Conservation (phyloP, 1,140 invertebrate species). For the Druon quercuslanigerum region DNA sequence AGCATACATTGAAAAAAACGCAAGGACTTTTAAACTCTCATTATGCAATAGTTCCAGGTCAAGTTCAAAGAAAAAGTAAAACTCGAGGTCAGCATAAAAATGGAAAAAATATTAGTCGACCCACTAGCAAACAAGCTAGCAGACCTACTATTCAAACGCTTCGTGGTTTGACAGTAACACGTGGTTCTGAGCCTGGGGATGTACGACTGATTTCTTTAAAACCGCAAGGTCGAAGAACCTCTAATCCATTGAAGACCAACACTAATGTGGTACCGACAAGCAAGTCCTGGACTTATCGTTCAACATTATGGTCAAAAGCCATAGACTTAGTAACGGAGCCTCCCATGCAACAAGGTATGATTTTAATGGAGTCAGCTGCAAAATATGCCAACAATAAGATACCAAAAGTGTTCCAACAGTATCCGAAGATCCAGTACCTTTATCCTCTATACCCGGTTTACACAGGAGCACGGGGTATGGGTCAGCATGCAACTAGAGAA, state of each 20-base stretch:
- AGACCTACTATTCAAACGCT: slow-evolving; percentile 70
- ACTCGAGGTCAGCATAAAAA: slow-evolving; percentile 69
- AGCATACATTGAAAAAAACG: slow-evolving; percentile 67
- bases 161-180: slow-evolving; percentile 66
- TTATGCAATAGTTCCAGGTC: slow-evolving; percentile 70
- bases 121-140: slow-evolving; percentile 62
- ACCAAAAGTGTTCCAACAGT: slow-evolving; percentile 83
- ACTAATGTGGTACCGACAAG: slow-evolving; percentile 41
- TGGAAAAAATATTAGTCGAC: slow-evolving; percentile 64
- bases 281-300: slow-evolving; percentile 45
- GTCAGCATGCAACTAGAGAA: slow-evolving; percentile 64
- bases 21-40: slow-evolving; percentile 72
- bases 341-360: slow-evolving; percentile 63
- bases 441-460: slow-evolving; percentile 82
- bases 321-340: slow-evolving; percentile 39
- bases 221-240: slow-evolving; percentile 63
- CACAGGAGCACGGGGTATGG: slow-evolving; percentile 64
- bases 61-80: slow-evolving; percentile 69
- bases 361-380: slow-evolving; percentile 62
- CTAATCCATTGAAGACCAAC: slow-evolving; percentile 45
- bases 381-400: slow-evolving; percentile 75
- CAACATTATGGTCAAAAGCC: slow-evolving; percentile 39
- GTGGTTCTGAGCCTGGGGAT: slow-evolving; percentile 58
- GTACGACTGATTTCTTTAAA: slow-evolving; percentile 51
- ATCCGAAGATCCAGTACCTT: slow-evolving; percentile 84